These are phyloP conservation scores for Lagocephalus sceleratus DNA, from an alignment of 2,797 vertebrate species.

Conservation along the genomic window DNA sequence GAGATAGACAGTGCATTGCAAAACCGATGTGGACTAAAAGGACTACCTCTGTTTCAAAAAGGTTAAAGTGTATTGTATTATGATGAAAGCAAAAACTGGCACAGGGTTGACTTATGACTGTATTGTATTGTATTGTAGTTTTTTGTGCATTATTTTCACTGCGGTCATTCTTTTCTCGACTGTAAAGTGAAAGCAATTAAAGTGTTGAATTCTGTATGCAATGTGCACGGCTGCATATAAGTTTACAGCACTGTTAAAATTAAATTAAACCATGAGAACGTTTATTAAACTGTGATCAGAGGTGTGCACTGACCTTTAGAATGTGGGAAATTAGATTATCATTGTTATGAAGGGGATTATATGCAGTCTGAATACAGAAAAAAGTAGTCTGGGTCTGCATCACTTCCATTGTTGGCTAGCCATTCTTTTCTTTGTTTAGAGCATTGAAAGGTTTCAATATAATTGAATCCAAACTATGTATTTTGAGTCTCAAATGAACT, in stretches of 20 bases:
- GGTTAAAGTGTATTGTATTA: too few species aligned
- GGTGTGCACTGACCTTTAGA: constrained; percentile 81
- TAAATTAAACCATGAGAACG: constrained; percentile 79
- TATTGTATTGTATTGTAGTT: too few species aligned
- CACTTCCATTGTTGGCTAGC: constrained; percentile 67
- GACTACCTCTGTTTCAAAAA: too few species aligned
- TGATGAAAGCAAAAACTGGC: too few species aligned
- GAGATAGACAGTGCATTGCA: constrained; percentile 61
- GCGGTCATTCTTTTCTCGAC: constrained; percentile 61
- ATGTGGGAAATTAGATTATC: constrained; percentile 79
- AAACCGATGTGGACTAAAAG: constrained; percentile 37
- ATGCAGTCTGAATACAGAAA: constrained; percentile 59
- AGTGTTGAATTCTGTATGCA: constrained; percentile 71
- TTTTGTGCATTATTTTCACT: constrained; percentile 15
- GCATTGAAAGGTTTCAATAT: constrained; percentile 69
- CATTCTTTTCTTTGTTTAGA: constrained; percentile 64
- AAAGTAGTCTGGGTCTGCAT: constrained; percentile 50
- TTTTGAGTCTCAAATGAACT: constrained; percentile 71
- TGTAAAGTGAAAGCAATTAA: constrained; percentile 78
- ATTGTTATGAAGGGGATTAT: constrained; percentile 80
- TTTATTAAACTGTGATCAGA: constrained; percentile 83
- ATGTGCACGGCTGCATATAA: constrained; percentile 61
- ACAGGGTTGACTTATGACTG: too few species aligned
- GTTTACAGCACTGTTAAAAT: constrained; percentile 74
- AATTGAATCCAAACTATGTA: constrained; percentile 75